A percentile compares a stretch with the other conserved stretches of the same genome.
These are phyloP conservation scores for Bombus haemorrhoidalis DNA, from an alignment of 1,140 invertebrate genomes.

Conservation along the genomic window DNA sequence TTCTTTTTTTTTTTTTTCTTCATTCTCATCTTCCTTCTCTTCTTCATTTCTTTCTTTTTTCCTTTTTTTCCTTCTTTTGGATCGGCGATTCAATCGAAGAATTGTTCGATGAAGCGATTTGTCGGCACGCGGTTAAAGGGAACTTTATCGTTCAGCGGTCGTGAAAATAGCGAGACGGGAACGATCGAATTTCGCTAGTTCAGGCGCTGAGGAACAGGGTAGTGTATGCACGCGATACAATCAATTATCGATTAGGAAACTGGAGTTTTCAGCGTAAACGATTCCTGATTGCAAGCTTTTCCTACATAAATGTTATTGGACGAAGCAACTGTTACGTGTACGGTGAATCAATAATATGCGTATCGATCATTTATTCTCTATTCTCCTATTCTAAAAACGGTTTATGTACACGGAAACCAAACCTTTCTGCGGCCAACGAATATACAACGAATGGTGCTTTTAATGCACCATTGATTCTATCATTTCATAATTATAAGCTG, in stretches of 20 bases:
- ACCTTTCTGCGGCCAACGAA: background rate
- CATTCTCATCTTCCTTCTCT: background rate
- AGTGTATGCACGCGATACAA: constrained; percentile 23
- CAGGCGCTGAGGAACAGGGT: background rate
- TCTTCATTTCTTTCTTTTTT: background rate
- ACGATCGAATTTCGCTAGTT: background rate
- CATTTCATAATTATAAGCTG: background rate
- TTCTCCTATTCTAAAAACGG: background rate
- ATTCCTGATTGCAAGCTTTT: constrained; percentile 43
- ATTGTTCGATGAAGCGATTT: constrained; percentile 32
- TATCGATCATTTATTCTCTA: constrained; percentile 62
- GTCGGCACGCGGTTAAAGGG: constrained; percentile 14
- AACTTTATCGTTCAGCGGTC: constrained; percentile 38
- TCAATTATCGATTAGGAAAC: constrained; percentile 72
- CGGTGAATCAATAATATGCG: constrained; percentile 61
- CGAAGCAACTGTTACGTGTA: constrained; percentile 27
- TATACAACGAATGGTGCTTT: background rate
- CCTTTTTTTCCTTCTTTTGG: background rate
- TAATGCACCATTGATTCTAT: background rate
- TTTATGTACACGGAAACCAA: background rate
- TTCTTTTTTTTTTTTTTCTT: background rate
- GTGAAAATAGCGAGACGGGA: constrained; percentile 30
- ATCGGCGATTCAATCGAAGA: constrained; percentile 20
- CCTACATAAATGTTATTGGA: background rate
- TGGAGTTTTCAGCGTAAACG: constrained; percentile 58